A percentile compares a stretch with the other conserved stretches of the same genome.
Evolutionary conservation across 2,797 vertebrate genomes (phyloP).

Genomic region (Tragopan temminckii): DNA sequence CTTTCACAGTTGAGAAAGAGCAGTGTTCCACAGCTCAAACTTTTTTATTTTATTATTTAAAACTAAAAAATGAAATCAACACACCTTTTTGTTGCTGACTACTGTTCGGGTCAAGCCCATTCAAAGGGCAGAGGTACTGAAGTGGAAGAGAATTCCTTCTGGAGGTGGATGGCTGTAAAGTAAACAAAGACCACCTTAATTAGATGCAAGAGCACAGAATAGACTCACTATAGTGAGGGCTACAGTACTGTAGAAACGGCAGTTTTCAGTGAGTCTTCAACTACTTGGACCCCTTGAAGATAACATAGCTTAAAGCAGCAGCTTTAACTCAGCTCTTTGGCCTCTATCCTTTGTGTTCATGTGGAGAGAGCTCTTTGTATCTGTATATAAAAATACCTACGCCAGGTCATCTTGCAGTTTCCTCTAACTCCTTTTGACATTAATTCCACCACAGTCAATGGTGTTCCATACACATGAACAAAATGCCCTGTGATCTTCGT

Average conservation of each 20-base stretch:
- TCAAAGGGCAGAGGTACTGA: background rate
- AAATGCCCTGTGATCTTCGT: background rate
- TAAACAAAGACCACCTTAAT: background rate
- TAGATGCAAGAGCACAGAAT: too few species aligned
- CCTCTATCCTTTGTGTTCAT: background rate
- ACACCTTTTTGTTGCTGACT: fast-evolving
- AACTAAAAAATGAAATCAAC: background rate
- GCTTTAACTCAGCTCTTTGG: background rate
- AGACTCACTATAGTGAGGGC: fast-evolving
- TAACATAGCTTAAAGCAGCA: background rate
- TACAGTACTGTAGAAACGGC: background rate
- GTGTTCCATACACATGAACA: background rate
- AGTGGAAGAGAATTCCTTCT: background rate
- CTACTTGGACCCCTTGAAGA: background rate
- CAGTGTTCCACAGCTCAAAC: background rate
- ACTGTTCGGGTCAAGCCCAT: background rate
- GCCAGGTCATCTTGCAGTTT: background rate
- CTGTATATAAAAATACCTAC: background rate
- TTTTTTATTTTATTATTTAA: background rate
- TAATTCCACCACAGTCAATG: background rate
- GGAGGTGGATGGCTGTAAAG: background rate
- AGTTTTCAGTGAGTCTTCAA: background rate
- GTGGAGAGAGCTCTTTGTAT: too few species aligned
- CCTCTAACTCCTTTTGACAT: background rate
- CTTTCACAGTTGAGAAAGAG: background rate